Evolutionary conservation across 2,797 vertebrate genomes (phyloP), one percentile per base, ranked within the genome.

Genomic region (Austrolebias charrua): DNA sequence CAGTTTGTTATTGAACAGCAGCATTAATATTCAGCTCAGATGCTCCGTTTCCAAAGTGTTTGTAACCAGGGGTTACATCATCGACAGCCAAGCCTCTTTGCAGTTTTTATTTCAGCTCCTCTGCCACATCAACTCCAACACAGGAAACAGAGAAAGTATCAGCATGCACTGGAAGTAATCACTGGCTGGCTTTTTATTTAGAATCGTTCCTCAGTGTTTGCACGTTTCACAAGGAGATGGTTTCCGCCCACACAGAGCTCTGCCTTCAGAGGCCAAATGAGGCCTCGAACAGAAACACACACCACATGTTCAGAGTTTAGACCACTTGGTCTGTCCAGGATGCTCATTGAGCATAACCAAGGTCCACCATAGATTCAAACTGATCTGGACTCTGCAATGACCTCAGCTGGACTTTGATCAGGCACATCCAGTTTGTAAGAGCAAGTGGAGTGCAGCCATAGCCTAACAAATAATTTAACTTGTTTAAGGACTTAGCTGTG

Each of bases 21-120:
- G 57, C 74, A 89, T 89, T 80, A 45, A 82, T 81, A 91, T 90
- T 86, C 89, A 72, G 64, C 81, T 87, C 86, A 88, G 86, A 79
- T 69, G 58, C 42, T 57, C 4, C 8, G 71, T 50, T 61, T 80
- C 75, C 20, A 43, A 73, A 51, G 63, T 44, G 75, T 29, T 64
- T 2, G 78, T 75, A 76, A 75, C 81, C 71, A 76, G 20, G 76
- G 73, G 69, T 62, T 9, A 65, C 63, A 43, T 40, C 68, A 76
- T 80, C 76, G 31, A 80, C 42, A 75, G 68, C 63, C 78, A 31
- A 63, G 49, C 62, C 70, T 52, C 28, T 42, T 0, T 42, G 43
- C 31, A 29, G 16, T 62, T 68, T 71, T 69, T 19, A 12, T 56
- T 69, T 64, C 1, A 28, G 52, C 20, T 24, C 9, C n/a, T 43